These are phyloP conservation scores for Acleris laterana DNA, from an alignment of 2,888 invertebrate genomes.

Conservation along the genomic window DNA sequence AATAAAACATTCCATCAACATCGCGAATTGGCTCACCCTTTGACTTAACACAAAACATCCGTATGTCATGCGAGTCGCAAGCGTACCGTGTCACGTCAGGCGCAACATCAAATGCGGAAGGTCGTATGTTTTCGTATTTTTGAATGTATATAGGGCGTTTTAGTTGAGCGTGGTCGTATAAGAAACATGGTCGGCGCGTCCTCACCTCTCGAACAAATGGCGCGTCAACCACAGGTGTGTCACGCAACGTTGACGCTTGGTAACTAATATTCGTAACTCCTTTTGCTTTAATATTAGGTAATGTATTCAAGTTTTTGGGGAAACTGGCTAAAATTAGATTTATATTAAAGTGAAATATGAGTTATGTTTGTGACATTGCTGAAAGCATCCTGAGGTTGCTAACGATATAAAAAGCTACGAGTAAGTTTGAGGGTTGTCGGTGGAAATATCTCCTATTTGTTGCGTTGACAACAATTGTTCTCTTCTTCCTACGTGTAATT, in stretches of 20 bases:
- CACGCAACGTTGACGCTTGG: constrained; percentile 49
- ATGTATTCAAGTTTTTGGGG: background rate
- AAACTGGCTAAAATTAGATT: too few species aligned
- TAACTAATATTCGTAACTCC: constrained; percentile 58
- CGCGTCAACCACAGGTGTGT: constrained; percentile 76
- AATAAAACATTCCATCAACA: constrained; percentile 32
- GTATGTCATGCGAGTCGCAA: constrained; percentile 25
- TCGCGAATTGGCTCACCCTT: constrained; percentile 21
- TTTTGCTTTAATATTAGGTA: constrained; percentile 11
- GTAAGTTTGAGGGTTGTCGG: too few species aligned
- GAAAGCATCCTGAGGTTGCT: too few species aligned
- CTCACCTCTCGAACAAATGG: constrained; percentile 67
- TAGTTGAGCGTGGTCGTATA: background rate
- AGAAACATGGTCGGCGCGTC: constrained; percentile 42
- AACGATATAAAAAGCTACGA: too few species aligned
- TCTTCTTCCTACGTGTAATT: too few species aligned
- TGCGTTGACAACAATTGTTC: too few species aligned
- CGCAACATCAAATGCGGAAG: background rate
- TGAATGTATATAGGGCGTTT: constrained; percentile 1
- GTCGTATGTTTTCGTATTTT: constrained; percentile 1
- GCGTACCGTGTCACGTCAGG: constrained; percentile 19
- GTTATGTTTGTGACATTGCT: too few species aligned
- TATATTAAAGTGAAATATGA: too few species aligned
- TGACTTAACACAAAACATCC: constrained; percentile 27
- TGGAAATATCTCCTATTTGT: too few species aligned